These are phyloP conservation scores for Pristionchus mayeri DNA, from an alignment of 2,888 invertebrate genomes.

Conservation along the genomic window DNA sequence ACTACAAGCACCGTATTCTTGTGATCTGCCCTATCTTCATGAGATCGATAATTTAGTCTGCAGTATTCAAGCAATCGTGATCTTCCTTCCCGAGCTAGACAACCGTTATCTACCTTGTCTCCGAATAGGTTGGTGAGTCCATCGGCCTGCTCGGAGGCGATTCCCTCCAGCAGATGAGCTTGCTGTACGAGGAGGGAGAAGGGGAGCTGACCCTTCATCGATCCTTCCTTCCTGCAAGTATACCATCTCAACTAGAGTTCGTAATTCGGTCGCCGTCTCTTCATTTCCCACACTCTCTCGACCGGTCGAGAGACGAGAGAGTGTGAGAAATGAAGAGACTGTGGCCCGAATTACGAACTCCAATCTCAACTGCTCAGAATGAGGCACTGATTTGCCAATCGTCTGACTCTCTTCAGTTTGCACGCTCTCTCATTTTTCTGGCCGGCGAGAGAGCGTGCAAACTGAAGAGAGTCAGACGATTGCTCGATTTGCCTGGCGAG, in stretches of 20 bases:
- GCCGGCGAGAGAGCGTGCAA: no score
- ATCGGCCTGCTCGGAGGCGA: slow-evolving; percentile 48
- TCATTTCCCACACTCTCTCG: no score
- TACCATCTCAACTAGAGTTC: background rate
- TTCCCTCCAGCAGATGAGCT: slow-evolving; percentile 39
- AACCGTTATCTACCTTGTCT: slow-evolving; percentile 10
- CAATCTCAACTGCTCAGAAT: no score
- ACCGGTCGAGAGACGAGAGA: no score
- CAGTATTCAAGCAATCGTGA: no score
- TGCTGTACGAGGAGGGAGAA: slow-evolving; percentile 14
- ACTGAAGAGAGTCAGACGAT: no score
- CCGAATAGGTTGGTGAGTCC: slow-evolving; percentile 44
- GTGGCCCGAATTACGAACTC: no score
- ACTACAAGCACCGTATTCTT: background rate
- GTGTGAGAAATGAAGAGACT: no score
- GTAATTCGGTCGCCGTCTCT: no score
- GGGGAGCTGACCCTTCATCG: slow-evolving; percentile 33
- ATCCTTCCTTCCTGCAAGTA: background rate
- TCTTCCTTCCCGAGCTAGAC: background rate
- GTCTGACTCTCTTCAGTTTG: no score
- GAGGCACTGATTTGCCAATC: background rate
- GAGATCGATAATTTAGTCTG: background rate
- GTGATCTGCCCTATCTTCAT: no score
- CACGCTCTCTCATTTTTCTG: no score
- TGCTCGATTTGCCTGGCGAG: background rate